Evolutionary conservation across 2,797 vertebrate genomes (phyloP).

Genomic region (Lepidocolaptes lacrymiger): DNA sequence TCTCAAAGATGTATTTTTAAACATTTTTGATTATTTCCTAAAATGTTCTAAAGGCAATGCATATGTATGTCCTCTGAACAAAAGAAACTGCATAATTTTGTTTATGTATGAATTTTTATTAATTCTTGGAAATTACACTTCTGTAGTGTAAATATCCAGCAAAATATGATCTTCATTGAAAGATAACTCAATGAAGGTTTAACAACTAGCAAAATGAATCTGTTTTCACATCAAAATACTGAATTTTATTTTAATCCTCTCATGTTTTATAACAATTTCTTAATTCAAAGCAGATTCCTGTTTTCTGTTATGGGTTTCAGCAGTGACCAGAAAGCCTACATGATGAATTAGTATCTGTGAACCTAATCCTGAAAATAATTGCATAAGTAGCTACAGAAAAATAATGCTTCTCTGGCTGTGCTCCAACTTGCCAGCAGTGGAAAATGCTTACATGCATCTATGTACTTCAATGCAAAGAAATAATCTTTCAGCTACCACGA

Average conservation of each 20-base stretch:
- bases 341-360: not conserved
- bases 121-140: not conserved
- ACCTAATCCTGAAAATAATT: constrained; percentile 8
- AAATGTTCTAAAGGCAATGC: not conserved
- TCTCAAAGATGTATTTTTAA: not conserved
- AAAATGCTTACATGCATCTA: not conserved
- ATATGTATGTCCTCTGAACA: not conserved
- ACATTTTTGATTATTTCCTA: not conserved
- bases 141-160: not conserved
- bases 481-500: not conserved
- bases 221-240: not conserved
- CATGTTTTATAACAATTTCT: not conserved
- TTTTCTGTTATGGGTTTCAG: not conserved
- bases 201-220: not conserved
- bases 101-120: not conserved
- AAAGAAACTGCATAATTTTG: not conserved
- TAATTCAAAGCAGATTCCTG: not conserved
- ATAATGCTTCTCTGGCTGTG: not conserved
- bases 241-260: not conserved
- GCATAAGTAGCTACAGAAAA: not conserved
- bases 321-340: not conserved
- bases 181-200: not conserved
- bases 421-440: not conserved
- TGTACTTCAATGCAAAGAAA: not conserved
- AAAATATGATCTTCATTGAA: not conserved